These are phyloP conservation scores for Dermochelys coriacea DNA, from an alignment of 2,797 vertebrate species.

Conservation along the genomic window DNA sequence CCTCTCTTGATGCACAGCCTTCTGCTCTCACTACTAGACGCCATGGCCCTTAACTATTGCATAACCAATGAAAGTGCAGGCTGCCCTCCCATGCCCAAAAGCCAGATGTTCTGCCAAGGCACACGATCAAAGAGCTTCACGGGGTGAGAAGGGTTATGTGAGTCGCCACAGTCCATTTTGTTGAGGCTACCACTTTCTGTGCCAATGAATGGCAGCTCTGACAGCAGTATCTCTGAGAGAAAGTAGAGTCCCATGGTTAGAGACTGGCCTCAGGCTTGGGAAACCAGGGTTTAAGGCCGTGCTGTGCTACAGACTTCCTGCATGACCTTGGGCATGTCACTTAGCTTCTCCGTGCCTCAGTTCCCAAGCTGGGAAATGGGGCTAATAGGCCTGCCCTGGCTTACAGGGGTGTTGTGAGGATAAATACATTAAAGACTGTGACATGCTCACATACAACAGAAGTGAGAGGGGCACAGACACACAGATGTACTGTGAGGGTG, in stretches of 20 bases:
- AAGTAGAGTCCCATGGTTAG: background rate
- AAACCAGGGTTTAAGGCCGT: background rate
- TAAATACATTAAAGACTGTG: background rate
- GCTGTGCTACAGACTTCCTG: too few relatives aligned
- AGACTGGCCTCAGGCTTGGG: background rate
- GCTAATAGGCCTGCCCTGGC: background rate
- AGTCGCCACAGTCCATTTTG: background rate
- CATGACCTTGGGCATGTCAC: background rate
- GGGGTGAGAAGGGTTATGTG: background rate
- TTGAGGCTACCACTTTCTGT: background rate
- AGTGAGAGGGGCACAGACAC: background rate
- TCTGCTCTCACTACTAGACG: background rate
- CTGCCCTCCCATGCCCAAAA: background rate
- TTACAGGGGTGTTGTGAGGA: background rate
- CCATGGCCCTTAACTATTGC: background rate
- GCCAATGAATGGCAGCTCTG: background rate
- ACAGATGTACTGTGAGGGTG: background rate
- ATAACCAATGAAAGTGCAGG: background rate
- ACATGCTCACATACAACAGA: background rate
- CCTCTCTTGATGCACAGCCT: background rate
- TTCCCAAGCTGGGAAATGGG: background rate
- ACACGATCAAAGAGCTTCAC: background rate
- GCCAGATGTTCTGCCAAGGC: background rate
- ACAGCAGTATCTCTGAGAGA: background rate
- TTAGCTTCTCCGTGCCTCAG: background rate